These are phyloP conservation scores for Lagopus muta DNA, from an alignment of 2,113 vertebrate genomes.

Conservation along the genomic window DNA sequence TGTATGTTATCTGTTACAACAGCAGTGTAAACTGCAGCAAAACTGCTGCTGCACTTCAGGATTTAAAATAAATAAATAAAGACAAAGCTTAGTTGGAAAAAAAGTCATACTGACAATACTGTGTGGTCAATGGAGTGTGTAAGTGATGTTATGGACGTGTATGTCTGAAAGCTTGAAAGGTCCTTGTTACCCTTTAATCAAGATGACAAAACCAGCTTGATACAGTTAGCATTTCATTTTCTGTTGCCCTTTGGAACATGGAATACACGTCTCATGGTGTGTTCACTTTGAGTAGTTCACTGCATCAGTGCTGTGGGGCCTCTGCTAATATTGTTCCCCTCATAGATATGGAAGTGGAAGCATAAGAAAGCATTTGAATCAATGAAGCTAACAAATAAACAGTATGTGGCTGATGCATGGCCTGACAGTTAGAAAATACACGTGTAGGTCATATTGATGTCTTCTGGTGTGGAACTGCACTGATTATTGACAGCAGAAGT, in stretches of 20 bases:
- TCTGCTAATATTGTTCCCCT: background rate
- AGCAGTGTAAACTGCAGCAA: background rate
- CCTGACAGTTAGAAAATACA: slow-evolving; percentile 16
- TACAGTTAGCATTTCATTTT: background rate
- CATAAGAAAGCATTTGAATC: slow-evolving; percentile 52
- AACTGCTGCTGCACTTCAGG: background rate
- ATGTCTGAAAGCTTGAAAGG: background rate
- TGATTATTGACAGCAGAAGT: slow-evolving; percentile 44
- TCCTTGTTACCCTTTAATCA: background rate
- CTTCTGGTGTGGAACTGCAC: background rate
- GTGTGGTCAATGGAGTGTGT: background rate
- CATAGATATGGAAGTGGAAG: background rate
- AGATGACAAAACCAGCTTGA: background rate
- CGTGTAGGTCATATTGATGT: slow-evolving; percentile 27
- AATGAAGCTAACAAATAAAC: slow-evolving; percentile 64
- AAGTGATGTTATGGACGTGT: background rate
- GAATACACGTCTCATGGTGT: background rate
- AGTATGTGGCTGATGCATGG: slow-evolving; percentile 48
- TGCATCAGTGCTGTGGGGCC: background rate
- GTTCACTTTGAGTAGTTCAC: background rate
- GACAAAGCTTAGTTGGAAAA: background rate
- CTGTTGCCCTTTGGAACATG: background rate
- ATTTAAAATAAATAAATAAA: background rate
- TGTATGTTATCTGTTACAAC: background rate
- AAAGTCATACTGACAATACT: background rate